Conservation (phyloP, 1,140 invertebrate species). For the Drosophila parvula region DNA sequence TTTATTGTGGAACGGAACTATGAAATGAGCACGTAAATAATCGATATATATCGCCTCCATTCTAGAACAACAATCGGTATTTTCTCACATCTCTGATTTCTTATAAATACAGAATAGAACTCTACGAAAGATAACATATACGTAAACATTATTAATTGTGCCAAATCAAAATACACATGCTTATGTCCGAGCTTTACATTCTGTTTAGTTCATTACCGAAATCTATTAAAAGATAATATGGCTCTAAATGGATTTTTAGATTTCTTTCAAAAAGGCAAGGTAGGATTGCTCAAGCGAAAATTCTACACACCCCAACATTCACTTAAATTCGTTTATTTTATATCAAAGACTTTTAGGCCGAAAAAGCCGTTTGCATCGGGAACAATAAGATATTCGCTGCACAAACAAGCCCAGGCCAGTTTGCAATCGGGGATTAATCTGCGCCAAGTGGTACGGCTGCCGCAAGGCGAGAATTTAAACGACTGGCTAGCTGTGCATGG, state of each 20-base stretch:
- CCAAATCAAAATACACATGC: conserved; percentile 2
- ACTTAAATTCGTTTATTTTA: background rate
- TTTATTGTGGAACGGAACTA: background rate
- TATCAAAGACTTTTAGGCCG: conserved; percentile 92
- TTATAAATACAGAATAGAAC: conserved; percentile 13
- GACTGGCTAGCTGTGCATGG: conserved; percentile 98
- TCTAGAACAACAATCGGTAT: background rate
- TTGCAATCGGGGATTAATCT: conserved; percentile 97
- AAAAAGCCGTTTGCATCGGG: conserved; percentile 96
- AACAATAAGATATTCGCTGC: conserved; percentile 95
- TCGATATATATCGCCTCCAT: conserved; percentile 2
- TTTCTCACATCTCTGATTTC: conserved; percentile 9
- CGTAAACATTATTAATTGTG: conserved; percentile 24
- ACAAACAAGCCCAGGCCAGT: conserved; percentile 97
- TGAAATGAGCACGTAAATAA: background rate
- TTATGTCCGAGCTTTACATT: background rate
- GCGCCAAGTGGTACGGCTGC: conserved; percentile 92
- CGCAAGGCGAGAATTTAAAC: conserved; percentile 93
- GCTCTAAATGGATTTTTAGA: conserved; percentile 90
- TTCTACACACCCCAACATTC: conserved; percentile 11
- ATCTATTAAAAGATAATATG: conserved; percentile 79
- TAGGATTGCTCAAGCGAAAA: conserved; percentile 60
- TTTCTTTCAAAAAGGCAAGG: conserved; percentile 93
- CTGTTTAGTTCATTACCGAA: background rate
- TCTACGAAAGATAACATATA: conserved; percentile 5